Evolutionary conservation across 2,113 vertebrate genomes (phyloP), one percentile per base, ranked within the genome.

Genomic region (Vulpes lagopus): DNA sequence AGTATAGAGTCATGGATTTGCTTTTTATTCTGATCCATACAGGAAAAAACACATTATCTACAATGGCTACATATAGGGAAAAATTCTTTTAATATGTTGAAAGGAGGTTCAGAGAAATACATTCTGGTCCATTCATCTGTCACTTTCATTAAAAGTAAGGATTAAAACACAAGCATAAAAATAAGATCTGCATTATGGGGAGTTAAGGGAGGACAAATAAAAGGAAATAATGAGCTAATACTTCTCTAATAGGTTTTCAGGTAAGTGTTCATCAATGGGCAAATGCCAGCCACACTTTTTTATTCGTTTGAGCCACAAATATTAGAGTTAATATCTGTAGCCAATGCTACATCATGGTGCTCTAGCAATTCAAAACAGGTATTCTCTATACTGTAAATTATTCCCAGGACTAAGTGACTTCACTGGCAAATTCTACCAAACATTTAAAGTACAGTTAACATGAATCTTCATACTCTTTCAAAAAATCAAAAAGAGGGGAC

Each of bases 81-180:
- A 85, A 59, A 11, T 35, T 89, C 55, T 80, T 19, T 0, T 9
- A 69, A 90, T 74, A 57, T 35, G 23, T 4, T 96, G 49, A 91
- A 91, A 93, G 30, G 49, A 86, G 14, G 2, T 78, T 94, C 53
- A 23, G 12, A 79, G 80, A 95, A 93, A 53, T 53, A 82, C 11
- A 96, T 86, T 96, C 43, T 86, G 57, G 16, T 49, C n/a, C 35
- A 78, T 32, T 91, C 32, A 80, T 60, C 38, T 88, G 82, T 84
- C 15, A 60, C 10, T 82, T 92, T 87, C 38, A 84, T 64, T 55
- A 83, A 92, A 32, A 86, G 69, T 90, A 90, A 87, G 17, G 0
- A 88, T 67, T 78, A 4, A 89, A 92, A 89, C 69, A 20, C 73
- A 93, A 88, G 5, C 43, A 60, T 65, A 95, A 89, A 62, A 38